Percentiles rank a stretch among this genome's conserved stretches.
Evolutionary conservation across 2,888 invertebrate species (phyloP).

Genomic region (Brachyopa scutellaris): DNA sequence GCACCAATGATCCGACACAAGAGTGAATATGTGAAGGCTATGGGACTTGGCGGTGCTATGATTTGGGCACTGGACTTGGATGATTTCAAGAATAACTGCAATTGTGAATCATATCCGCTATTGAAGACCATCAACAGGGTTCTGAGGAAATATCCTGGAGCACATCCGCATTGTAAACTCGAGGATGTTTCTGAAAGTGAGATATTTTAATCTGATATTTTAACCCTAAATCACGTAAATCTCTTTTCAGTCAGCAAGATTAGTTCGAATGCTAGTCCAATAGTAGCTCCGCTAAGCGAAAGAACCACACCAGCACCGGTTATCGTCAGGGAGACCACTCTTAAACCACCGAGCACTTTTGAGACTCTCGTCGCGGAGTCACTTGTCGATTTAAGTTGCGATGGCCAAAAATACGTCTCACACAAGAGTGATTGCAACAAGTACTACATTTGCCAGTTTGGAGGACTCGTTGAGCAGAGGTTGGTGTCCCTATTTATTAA

Average conservation of each 20-base stretch:
- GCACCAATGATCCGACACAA: slow-evolving; percentile 91
- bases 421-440: slow-evolving; percentile 88
- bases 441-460: slow-evolving; percentile 91
- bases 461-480: slow-evolving; percentile 85
- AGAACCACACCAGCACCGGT: slow-evolving; percentile 39
- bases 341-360: slow-evolving; percentile 11
- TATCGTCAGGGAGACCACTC: slow-evolving; percentile 40
- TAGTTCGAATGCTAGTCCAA: not conserved
- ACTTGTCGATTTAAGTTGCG: slow-evolving; percentile 74
- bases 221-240: not conserved
- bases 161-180: slow-evolving; percentile 85
- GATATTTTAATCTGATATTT: no score
- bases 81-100: slow-evolving; percentile 91
- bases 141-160: slow-evolving; percentile 86
- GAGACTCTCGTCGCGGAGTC: slow-evolving; percentile 36
- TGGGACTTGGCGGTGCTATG: slow-evolving; percentile 93
- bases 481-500: slow-evolving; percentile 63
- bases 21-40: slow-evolving; percentile 89
- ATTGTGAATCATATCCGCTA: slow-evolving; percentile 91
- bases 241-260: slow-evolving; percentile 73
- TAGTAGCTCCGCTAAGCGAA: slow-evolving; percentile 31
- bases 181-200: slow-evolving; percentile 81
- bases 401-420: slow-evolving; percentile 82
- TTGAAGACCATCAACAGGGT: slow-evolving; percentile 91
- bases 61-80: slow-evolving; percentile 95